These are phyloP conservation scores for Eudasyphora cyanicolor DNA, from an alignment of 2,888 invertebrate genomes.

Conservation along the genomic window DNA sequence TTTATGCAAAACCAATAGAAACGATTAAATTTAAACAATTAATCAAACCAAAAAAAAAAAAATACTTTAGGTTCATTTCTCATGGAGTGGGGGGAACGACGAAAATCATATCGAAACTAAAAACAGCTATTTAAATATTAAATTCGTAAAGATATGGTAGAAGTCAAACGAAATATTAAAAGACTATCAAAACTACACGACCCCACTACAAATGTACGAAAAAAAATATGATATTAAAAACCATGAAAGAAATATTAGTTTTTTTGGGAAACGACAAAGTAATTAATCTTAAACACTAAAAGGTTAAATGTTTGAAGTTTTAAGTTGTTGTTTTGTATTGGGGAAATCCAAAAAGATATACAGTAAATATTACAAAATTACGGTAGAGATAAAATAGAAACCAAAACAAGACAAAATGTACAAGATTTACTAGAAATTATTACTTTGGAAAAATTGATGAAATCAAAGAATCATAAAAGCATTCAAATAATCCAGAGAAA, in stretches of 20 bases:
- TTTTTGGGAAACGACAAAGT: slow-evolving; percentile 31
- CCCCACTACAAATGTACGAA: background rate
- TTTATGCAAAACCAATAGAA: slow-evolving; percentile 23
- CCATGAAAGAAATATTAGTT: background rate
- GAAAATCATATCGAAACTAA: background rate
- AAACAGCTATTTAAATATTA: background rate
- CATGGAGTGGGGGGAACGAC: background rate
- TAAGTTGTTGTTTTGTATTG: background rate
- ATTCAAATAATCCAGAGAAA: too few relatives aligned
- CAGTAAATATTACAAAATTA: too few relatives aligned
- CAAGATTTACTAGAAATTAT: too few relatives aligned
- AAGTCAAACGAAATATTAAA: background rate
- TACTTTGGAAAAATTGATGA: too few relatives aligned
- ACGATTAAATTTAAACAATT: slow-evolving; percentile 31
- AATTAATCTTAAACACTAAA: slow-evolving; percentile 57
- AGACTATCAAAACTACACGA: background rate
- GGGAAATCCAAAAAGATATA: too few relatives aligned
- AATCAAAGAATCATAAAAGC: too few relatives aligned
- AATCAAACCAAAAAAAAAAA: slow-evolving; percentile 6
- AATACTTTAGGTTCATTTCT: background rate
- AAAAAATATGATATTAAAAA: slow-evolving; percentile 20
- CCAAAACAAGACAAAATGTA: too few relatives aligned
- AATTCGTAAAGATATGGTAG: background rate
- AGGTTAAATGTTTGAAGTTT: slow-evolving; percentile 45
- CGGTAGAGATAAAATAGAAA: too few relatives aligned